These are phyloP conservation scores for Leucophenga montana DNA, from an alignment of 2,888 invertebrate species.

Conservation along the genomic window DNA sequence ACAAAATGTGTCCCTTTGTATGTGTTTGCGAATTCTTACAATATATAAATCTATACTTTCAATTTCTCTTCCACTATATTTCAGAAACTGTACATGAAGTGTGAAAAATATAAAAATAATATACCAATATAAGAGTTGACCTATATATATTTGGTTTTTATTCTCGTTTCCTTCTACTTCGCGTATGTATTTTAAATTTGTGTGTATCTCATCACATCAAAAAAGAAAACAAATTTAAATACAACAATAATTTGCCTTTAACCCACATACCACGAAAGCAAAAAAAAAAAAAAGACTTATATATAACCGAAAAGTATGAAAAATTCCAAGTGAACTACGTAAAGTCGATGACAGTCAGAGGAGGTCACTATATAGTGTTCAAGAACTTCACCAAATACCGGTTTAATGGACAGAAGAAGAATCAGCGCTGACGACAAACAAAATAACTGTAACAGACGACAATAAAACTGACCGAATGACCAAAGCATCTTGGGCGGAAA, in stretches of 20 bases:
- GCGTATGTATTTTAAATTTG: neutral
- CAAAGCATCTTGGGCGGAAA: neutral
- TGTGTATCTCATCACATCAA: neutral
- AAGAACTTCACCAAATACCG: constrained; percentile 5
- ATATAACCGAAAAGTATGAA: neutral
- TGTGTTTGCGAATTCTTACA: no score
- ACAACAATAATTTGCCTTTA: constrained; percentile 13
- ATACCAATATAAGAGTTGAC: constrained; percentile 26
- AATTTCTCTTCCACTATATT: no score
- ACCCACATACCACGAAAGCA: constrained; percentile 15
- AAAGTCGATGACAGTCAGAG: no score
- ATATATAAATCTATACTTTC: no score
- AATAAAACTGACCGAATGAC: neutral
- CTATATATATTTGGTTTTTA: constrained; percentile 38
- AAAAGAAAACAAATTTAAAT: neutral
- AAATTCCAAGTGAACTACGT: neutral
- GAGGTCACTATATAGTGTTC: no score
- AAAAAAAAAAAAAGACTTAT: neutral
- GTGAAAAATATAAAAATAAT: no score
- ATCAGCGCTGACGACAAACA: constrained; percentile 7
- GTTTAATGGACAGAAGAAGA: constrained; percentile 12
- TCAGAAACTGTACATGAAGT: no score
- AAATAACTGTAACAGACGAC: constrained; percentile 26
- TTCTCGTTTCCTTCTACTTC: constrained; percentile 16
- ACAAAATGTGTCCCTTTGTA: no score